Base-by-base conservation (phyloP, 2,113 vertebrate genomes). In the Gymnorhina tibicen region DNA sequence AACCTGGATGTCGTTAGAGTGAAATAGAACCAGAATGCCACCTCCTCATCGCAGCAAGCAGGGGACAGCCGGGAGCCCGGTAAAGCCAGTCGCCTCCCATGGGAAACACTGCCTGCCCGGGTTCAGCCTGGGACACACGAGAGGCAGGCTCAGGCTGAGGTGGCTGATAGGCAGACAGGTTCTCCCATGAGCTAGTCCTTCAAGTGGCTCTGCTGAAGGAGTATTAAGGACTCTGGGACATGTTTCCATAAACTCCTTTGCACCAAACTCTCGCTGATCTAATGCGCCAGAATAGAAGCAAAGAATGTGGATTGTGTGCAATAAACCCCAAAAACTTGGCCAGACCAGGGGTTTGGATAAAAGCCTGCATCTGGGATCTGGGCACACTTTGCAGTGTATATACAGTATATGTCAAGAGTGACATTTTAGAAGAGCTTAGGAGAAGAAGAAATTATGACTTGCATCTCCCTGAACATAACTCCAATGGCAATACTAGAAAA, bases 391-490 rank as follows among this genome's bases (percentile, higher is more conserved):
- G 84, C 91, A 87, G 81, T 53, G 70, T 95, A 89, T 91, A 95
- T 95, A 97, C 95, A 97, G 93, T 96, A 92, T 32, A 78, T 96
- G 91, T 95, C 75, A 80, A 95, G 91, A 94, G 91, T 69, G 88
- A 95, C 92, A 91, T 92, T 97, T 96, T 49, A 96, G 77, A 95
- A 92, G 92, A 92, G 95, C 20, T 93, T 68, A 85, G 60, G 79
- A 93, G 91, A 92, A 87, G 88, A 75, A 97, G 88, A 96, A 95
- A 95, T 94, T 80, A 97, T 96, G 92, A 96, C 95, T 94, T 97
- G 85, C 91, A 96, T 92, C 84, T 93, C 86, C 80, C 80, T 73
- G 69, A 94, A 59, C 96, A 0, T 85, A 89, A 63, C 49, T 94
- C 69, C 83, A 69, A 89, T 78, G 32, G 86, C 91, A 89, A 32